Percentiles rank a stretch among this genome's conserved stretches.
Evolutionary conservation across 2,888 invertebrate species (phyloP).

Genomic region (Drosophila neotestacea): DNA sequence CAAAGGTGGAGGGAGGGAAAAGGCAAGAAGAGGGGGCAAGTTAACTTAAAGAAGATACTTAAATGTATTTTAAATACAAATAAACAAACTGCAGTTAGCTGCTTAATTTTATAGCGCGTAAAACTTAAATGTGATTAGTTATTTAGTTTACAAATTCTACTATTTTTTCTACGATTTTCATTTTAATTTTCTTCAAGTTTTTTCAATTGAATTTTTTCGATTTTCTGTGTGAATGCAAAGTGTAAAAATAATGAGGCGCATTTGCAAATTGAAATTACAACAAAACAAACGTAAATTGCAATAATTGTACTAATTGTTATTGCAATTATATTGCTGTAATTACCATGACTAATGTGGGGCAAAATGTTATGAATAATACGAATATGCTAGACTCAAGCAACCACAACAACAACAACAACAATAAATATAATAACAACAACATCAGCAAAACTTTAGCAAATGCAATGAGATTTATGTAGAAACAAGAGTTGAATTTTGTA

Average conservation of each 20-base stretch:
- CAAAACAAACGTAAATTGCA: constrained; percentile 65
- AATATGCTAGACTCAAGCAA: constrained; percentile 11
- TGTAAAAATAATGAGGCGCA: constrained; percentile 53
- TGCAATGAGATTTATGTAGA: constrained; percentile 17
- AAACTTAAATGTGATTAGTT: constrained; percentile 1
- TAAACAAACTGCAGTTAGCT: constrained; percentile 6
- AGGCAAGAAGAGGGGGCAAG: too few relatives aligned
- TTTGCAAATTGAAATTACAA: constrained; percentile 76
- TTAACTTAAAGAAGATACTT: neutral
- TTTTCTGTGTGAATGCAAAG: constrained; percentile 29
- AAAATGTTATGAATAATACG: constrained; percentile 69
- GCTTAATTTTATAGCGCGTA: constrained; percentile 4
- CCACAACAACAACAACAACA: neutral
- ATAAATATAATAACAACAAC: constrained; percentile 16
- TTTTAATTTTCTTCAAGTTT: constrained; percentile 12
- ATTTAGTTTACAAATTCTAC: constrained; percentile 4
- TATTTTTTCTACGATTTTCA: neutral
- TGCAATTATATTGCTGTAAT: constrained; percentile 74
- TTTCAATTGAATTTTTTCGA: neutral
- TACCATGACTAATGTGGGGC: constrained; percentile 77
- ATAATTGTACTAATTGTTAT: constrained; percentile 80
- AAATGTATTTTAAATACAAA: neutral
- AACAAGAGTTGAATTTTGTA: constrained; percentile 36
- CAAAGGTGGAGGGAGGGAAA: too few relatives aligned
- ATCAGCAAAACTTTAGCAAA: neutral